A percentile compares a stretch with the other conserved stretches of the same genome.
Conservation (phyloP, 2,888 invertebrate genomes). For the Drosophila paranaensis region DNA sequence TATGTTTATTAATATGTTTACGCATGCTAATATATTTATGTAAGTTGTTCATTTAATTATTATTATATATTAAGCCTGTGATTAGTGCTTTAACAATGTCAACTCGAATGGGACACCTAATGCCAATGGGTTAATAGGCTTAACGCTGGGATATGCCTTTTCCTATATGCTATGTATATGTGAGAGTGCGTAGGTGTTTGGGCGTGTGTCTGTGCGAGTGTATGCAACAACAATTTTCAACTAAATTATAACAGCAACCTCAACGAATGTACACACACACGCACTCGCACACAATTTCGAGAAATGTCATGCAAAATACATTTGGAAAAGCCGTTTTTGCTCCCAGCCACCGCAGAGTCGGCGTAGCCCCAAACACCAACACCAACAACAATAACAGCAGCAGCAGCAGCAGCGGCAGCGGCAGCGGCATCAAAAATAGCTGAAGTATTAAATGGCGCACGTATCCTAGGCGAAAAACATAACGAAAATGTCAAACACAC, state of each 20-base stretch:
- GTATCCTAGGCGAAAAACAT: conserved; percentile 61
- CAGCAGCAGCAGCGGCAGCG: conserved; percentile 1
- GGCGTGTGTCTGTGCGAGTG: neutral
- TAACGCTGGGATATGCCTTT: conserved; percentile 2
- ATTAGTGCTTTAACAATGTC: neutral
- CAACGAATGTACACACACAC: neutral
- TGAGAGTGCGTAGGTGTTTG: too few relatives aligned
- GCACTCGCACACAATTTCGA: conserved; percentile 60
- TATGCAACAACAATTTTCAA: conserved; percentile 1
- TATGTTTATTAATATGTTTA: neutral
- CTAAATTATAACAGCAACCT: conserved; percentile 3
- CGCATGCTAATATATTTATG: neutral
- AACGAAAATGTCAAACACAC: conserved; percentile 78
- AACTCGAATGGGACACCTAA: neutral
- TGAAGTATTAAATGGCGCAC: conserved; percentile 68
- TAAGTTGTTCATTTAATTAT: neutral
- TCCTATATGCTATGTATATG: neutral
- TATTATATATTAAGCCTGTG: neutral
- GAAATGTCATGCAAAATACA: conserved; percentile 72
- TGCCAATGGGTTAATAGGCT: conserved; percentile 53
- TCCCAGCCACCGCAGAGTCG: conserved; percentile 37
- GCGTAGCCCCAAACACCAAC: conserved; percentile 24
- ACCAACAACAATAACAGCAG: conserved; percentile 21
- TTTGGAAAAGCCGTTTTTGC: conserved; percentile 55
- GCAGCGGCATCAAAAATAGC: conserved; percentile 31